A percentile compares a stretch with the other conserved stretches of the same genome.
These are phyloP conservation scores for Troides aeacus DNA, from an alignment of 2,888 invertebrate genomes.

Conservation along the genomic window DNA sequence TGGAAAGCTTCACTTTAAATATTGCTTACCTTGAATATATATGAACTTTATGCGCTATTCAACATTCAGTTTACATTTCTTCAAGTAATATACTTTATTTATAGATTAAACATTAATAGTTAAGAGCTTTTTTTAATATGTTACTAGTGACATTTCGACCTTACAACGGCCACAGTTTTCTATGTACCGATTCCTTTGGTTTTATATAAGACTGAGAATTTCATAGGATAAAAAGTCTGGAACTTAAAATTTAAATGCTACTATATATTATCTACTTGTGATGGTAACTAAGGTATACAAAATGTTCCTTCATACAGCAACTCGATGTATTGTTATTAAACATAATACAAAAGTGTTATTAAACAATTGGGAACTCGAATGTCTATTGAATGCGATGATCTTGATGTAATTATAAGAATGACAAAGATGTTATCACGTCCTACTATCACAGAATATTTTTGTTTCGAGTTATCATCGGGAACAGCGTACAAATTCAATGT, in stretches of 20 bases:
- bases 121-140: conserved; percentile 16
- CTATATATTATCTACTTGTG: neutral
- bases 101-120: neutral
- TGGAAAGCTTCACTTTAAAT: conserved; percentile 5
- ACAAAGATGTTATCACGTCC: conserved; percentile 75
- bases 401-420: conserved; percentile 51
- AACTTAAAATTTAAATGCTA: conserved; percentile 2
- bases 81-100: neutral
- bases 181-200: neutral
- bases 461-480: conserved; percentile 64
- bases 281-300: neutral
- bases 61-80: conserved; percentile 2
- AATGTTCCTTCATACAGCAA: neutral
- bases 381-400: conserved; percentile 59
- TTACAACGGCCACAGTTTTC: neutral
- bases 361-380: conserved; percentile 32
- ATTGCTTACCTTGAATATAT: conserved; percentile 11
- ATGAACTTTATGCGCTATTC: conserved; percentile 4
- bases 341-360: conserved; percentile 21
- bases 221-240: conserved; percentile 10
- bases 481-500: conserved; percentile 52
- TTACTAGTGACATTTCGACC: neutral
- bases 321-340: neutral
- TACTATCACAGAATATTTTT: conserved; percentile 79
- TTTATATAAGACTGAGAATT: neutral